Conservation (phyloP, 2,113 vertebrate genomes). For the Uria lomvia region DNA sequence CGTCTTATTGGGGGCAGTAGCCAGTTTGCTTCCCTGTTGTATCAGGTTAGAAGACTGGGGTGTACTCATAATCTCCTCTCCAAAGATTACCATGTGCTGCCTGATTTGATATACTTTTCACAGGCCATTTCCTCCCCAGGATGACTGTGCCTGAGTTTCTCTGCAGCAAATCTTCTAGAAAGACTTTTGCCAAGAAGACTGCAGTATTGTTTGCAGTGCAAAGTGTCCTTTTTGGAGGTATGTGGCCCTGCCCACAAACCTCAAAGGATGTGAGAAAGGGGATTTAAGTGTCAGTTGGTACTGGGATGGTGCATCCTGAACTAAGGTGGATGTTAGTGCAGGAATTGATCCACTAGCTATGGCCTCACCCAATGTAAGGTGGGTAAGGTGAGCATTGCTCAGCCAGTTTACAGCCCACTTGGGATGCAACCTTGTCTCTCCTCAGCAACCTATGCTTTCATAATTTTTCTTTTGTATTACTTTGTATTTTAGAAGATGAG, state of each 20-base stretch:
- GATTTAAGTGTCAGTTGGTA: neutral
- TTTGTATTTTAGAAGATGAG: neutral
- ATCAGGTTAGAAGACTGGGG: neutral
- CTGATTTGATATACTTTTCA: neutral
- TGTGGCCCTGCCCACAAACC: too few species aligned
- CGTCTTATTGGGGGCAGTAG: neutral
- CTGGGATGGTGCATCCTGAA: neutral
- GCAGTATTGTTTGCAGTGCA: neutral
- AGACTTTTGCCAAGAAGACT: neutral
- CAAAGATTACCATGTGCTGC: neutral
- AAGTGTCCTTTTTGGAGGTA: neutral
- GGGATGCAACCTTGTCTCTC: neutral
- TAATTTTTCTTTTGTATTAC: neutral
- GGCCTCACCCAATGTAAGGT: neutral
- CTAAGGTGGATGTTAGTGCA: neutral
- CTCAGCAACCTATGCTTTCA: neutral
- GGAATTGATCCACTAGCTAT: neutral
- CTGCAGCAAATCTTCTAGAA: neutral
- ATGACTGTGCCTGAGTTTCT: neutral
- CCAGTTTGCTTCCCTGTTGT: neutral
- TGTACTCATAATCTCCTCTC: neutral
- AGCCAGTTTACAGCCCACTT: neutral
- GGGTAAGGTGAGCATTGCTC: neutral
- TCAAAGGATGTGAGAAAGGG: neutral
- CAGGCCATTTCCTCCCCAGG: neutral